These are phyloP conservation scores for Carassius gibelio DNA, from an alignment of 2,113 vertebrate genomes.

Conservation along the genomic window DNA sequence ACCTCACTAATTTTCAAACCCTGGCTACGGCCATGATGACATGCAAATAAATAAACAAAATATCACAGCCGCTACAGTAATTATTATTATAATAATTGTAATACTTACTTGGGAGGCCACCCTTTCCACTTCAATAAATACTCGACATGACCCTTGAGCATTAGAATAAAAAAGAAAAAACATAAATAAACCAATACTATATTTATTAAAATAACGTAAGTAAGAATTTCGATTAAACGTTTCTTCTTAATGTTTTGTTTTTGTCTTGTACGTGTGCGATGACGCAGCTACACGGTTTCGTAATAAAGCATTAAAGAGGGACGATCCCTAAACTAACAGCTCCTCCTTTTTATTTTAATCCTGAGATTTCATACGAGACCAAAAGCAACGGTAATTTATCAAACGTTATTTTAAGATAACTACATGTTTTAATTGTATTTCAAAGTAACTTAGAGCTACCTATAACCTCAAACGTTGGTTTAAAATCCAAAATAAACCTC, in stretches of 20 bases:
- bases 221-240: background rate
- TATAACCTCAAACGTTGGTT: background rate
- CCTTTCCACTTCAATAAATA: constrained; percentile 99
- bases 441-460: background rate
- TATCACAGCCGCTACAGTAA: background rate
- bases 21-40: no score
- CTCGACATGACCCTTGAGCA: constrained; percentile 89
- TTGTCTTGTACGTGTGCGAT: constrained; percentile 49
- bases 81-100: background rate
- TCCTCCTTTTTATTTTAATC: constrained; percentile 3
- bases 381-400: background rate
- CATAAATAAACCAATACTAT: background rate
- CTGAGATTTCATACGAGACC: background rate
- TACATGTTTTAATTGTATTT: background rate
- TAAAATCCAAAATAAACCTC: background rate
- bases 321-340: constrained; percentile 17
- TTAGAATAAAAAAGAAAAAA: background rate
- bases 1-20: no score
- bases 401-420: background rate
- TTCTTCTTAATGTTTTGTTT: background rate
- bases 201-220: background rate
- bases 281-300: constrained; percentile 60
- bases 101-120: constrained; percentile 97
- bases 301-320: constrained; percentile 8
- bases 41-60: background rate